Percentiles rank a stretch among this genome's conserved stretches.
These are phyloP conservation scores for Drosophila watanabei DNA, from an alignment of 1,140 invertebrate genomes.

Conservation along the genomic window DNA sequence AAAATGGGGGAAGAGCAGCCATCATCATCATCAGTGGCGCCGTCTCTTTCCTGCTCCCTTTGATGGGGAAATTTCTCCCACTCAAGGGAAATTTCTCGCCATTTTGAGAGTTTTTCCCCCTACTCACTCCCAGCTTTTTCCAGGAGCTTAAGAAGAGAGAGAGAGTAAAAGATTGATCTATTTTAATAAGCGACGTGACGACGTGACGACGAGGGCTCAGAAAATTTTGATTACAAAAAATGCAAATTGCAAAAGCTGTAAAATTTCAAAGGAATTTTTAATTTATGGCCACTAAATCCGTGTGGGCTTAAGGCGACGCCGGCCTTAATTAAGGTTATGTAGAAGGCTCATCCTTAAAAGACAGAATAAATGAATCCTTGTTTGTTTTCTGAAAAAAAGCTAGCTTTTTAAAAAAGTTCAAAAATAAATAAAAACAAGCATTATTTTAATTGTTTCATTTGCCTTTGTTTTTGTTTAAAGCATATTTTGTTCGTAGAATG, in stretches of 20 bases:
- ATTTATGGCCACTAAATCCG: slow-evolving; percentile 40
- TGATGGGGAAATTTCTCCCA: slow-evolving; percentile 67
- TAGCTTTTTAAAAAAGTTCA: not conserved
- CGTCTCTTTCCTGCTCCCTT: slow-evolving; percentile 65
- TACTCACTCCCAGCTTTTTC: not conserved
- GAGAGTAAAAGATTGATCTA: slow-evolving; percentile 68
- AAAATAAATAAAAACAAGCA: not conserved
- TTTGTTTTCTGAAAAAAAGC: not conserved
- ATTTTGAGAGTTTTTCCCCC: slow-evolving; percentile 39
- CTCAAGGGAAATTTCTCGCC: slow-evolving; percentile 38
- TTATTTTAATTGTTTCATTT: slow-evolving; percentile 27
- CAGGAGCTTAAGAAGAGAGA: not conserved
- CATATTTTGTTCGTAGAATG: slow-evolving; percentile 41
- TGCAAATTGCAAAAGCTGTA: slow-evolving; percentile 41
- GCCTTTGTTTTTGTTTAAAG: slow-evolving; percentile 30
- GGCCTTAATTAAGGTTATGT: slow-evolving; percentile 24
- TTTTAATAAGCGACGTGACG: slow-evolving; percentile 66
- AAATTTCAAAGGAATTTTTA: slow-evolving; percentile 53
- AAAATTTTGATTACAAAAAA: slow-evolving; percentile 52
- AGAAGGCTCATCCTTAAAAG: not conserved
- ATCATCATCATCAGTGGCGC: slow-evolving; percentile 31
- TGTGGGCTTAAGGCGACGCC: not conserved
- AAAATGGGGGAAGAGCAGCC: slow-evolving; percentile 6
- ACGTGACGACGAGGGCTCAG: slow-evolving; percentile 38
- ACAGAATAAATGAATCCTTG: not conserved